Conservation (phyloP, 2,888 invertebrate genomes). For the Octonoba sinensis region DNA sequence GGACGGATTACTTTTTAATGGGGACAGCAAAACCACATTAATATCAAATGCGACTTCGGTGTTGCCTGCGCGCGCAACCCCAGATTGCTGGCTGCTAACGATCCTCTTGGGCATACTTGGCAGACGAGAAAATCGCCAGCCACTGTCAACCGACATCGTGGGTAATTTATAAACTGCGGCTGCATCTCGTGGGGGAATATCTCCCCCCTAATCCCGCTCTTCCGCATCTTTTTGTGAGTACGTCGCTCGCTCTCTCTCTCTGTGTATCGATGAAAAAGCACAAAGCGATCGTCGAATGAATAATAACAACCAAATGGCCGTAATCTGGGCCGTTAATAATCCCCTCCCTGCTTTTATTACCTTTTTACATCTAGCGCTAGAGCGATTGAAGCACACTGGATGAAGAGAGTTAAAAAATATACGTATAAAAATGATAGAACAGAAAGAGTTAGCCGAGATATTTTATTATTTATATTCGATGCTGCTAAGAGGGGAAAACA, state of each 20-base stretch:
- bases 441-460: constrained; percentile 43
- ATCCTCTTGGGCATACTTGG: constrained; percentile 60
- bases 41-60: constrained; percentile 67
- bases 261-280: constrained; percentile 40
- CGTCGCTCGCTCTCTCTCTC: constrained; percentile 1
- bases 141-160: constrained; percentile 62
- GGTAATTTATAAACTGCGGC: constrained; percentile 65
- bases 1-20: constrained; percentile 68
- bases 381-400: constrained; percentile 30
- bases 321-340: constrained; percentile 64
- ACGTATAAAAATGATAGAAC: constrained; percentile 15
- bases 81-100: constrained; percentile 64
- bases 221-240: not conserved
- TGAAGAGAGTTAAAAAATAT: constrained; percentile 12
- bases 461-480: constrained; percentile 52
- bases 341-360: constrained; percentile 58
- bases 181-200: constrained; percentile 25
- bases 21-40: constrained; percentile 69
- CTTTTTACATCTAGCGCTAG: constrained; percentile 60
- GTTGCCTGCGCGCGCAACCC: constrained; percentile 61
- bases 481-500: constrained; percentile 17
- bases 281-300: constrained; percentile 55
- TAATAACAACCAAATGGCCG: constrained; percentile 62
- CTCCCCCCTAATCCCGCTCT: constrained; percentile 17
- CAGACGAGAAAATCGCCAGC: constrained; percentile 62